Percentiles rank a stretch among this genome's conserved stretches.
Conservation (phyloP, 37 sponge, comb jelly and placozoan species). For the Axinella damicornis region DNA sequence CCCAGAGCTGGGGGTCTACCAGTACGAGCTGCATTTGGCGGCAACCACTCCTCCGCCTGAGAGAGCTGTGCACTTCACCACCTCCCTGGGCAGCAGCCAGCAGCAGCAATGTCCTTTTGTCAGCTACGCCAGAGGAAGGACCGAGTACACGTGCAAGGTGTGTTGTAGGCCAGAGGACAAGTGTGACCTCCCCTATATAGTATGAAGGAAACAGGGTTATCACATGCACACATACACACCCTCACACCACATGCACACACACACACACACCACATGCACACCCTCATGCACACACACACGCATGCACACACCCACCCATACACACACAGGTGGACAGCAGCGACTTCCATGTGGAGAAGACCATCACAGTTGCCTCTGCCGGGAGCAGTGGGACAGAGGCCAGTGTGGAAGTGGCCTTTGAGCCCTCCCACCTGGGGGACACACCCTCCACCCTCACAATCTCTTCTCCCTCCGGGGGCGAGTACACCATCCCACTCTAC, state of each 20-base stretch:
- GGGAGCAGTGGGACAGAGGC: conserved; percentile 85
- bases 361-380: conserved; percentile 86
- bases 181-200: no score
- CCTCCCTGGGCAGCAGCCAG: conserved; percentile 78
- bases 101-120: conserved; percentile 80
- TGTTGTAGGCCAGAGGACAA: no score
- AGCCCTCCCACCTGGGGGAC: conserved; percentile 93
- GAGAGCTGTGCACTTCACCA: conserved; percentile 85
- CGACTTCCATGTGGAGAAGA: conserved; percentile 94
- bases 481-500: conserved; percentile 90
- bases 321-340: conserved; percentile 73
- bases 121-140: conserved; percentile 88
- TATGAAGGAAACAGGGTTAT: no score
- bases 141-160: conserved; percentile 95
- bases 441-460: conserved; percentile 82
- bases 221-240: no score
- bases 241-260: no score
- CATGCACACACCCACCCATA: no score
- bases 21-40: conserved; percentile 89
- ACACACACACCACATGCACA: no score
- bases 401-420: conserved; percentile 91
- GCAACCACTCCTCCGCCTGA: conserved; percentile 88
- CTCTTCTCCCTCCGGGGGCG: conserved; percentile 89
- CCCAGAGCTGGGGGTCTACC: conserved; percentile 90
- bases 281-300: no score